Evolutionary conservation across 30 jellyfish, hydroid and myxozoan genomes (phyloP).

Genomic region (Mastigias papua): DNA sequence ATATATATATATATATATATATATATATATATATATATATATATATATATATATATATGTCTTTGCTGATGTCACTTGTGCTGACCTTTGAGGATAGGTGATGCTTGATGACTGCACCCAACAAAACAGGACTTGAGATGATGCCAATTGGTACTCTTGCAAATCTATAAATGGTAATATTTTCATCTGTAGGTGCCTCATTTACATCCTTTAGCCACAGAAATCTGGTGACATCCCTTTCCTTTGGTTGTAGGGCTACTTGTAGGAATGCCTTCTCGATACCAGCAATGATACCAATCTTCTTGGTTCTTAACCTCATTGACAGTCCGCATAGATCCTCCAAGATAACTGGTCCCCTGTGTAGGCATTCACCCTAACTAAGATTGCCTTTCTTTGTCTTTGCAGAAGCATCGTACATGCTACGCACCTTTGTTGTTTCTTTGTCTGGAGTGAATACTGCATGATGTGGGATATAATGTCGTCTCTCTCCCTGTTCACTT

Average conservation of each 20-base stretch:
- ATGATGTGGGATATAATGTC: conserved; percentile 53
- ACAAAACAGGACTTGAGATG: conserved; percentile 47
- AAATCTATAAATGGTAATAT: conserved; percentile 36
- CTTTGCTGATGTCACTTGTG: not conserved
- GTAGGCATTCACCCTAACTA: conserved; percentile 20
- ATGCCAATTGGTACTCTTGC: conserved; percentile 42
- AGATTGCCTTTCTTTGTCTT: conserved; percentile 15
- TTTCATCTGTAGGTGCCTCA: conserved; percentile 5
- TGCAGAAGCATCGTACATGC: conserved; percentile 59
- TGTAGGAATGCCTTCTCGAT: conserved; percentile 3
- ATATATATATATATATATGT: too few species aligned
- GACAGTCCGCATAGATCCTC: conserved; percentile 53
- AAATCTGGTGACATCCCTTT: conserved; percentile 58
- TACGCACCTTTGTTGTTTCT: conserved; percentile 51
- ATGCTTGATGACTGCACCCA: conserved; percentile 55
- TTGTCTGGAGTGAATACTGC: conserved; percentile 25
- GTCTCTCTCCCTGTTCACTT: conserved; percentile 1
- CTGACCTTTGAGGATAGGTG: not conserved
- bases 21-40: too few species aligned
- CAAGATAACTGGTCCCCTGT: conserved; percentile 56
- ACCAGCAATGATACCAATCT: conserved; percentile 38
- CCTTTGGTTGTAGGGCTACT: conserved; percentile 51
- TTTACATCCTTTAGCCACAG: conserved; percentile 46
- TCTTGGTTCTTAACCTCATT: conserved; percentile 20
- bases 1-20: too few species aligned